Evolutionary conservation across 2,888 invertebrate genomes (phyloP), one percentile per base, ranked within the genome.

Genomic region (Lasiommata megera): DNA sequence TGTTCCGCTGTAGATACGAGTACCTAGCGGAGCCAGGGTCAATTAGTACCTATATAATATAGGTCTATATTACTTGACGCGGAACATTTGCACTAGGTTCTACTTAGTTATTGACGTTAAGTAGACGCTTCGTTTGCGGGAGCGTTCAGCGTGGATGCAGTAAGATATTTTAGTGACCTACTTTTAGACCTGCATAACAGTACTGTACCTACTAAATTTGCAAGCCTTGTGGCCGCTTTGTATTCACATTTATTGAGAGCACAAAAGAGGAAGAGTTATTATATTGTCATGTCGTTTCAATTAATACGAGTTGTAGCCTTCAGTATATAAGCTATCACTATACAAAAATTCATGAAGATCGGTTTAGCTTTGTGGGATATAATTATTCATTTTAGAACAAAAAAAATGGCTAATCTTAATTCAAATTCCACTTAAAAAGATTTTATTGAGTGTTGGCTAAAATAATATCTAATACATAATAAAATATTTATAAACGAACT

Each of bases 181-280:
- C 71, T 77, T 81, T 74, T 68, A 76, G 75, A 80, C 77, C 80
- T 78, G 79, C 72, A 69, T 69, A 65, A 65, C 67, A n/a, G n/a
- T n/a, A 63, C 62, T 64, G 61, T 44, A 46, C 37, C 37, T 62
- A 65, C 61, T 59, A 60, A 63, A 63, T 63, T 57, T 57, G 61
- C 59, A 53, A 57, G 60, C 54, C 48, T 23, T 40, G 16, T 29
- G 40, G 16, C 16, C 51, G 51, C 38, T 51, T 51, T 51, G 38
- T 51, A 38, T 48, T 48, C 34, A n/a, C 48, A 37, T 48, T 36
- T 18, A 36, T 12, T 12, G n/a, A 48, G 18, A 48, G 36, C 36
- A n/a, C 18, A 5, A 18, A 7, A 11, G 2, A 17, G 9, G 12
- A 3, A 11, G 41, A 18, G 23, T 41, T 12, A 14, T 37, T 14